A percentile compares a stretch with the other conserved stretches of the same genome.
phyloP scores from a whole-genome alignment of 2,113 vertebrate species.

The Turnix velox region DNA sequence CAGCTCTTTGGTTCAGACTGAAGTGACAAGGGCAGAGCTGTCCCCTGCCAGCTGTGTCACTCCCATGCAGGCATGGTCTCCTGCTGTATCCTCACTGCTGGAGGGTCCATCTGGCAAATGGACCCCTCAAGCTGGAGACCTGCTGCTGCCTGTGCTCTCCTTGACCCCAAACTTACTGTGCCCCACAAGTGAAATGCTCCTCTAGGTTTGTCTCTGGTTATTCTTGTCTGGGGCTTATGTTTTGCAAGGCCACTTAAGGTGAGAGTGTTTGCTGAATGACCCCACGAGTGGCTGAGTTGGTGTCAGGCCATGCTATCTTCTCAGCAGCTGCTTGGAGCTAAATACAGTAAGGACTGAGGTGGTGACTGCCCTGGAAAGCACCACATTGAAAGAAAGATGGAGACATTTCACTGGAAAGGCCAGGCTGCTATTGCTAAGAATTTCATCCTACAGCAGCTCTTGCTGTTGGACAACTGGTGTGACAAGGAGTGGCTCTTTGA shows the following conservation, averaged over 20 bases:
- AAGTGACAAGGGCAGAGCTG: not conserved
- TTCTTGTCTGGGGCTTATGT: not conserved
- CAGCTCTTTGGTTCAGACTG: not conserved
- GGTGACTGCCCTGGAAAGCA: not conserved
- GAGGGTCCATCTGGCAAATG: not conserved
- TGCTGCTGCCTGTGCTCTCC: not conserved
- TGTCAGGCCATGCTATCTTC: not conserved
- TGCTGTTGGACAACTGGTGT: not conserved
- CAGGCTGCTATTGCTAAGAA: not conserved
- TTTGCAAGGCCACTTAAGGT: not conserved
- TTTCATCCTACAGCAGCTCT: not conserved
- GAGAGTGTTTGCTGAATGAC: not conserved
- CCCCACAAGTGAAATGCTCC: not conserved
- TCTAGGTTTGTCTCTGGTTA: not conserved
- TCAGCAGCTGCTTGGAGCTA: not conserved
- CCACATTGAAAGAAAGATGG: not conserved
- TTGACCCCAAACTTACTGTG: not conserved
- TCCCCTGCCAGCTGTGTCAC: not conserved
- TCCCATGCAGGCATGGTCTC: accelerated
- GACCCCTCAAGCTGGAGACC: not conserved
- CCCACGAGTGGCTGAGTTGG: not conserved
- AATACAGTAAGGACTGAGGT: not conserved
- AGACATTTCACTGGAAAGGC: not conserved
- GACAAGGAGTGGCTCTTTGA: not conserved
- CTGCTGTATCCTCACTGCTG: not conserved